Percentiles rank a stretch among this genome's conserved stretches.
These are phyloP conservation scores for Pterocles burchelli DNA, from an alignment of 2,113 vertebrate genomes.

Conservation along the genomic window DNA sequence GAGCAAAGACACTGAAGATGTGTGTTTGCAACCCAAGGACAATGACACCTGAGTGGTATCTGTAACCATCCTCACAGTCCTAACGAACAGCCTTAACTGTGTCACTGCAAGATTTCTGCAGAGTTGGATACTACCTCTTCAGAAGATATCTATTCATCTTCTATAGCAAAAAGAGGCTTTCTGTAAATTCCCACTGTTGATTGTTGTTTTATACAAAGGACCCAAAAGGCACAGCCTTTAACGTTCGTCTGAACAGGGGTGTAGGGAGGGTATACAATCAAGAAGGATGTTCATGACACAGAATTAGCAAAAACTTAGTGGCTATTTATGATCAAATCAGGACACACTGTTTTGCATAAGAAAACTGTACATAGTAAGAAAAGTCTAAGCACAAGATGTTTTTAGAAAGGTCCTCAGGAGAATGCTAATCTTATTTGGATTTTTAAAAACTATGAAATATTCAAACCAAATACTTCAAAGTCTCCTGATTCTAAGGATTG, in stretches of 20 bases:
- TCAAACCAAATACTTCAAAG: background rate
- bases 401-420: background rate
- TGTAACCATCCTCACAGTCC: background rate
- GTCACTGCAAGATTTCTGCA: background rate
- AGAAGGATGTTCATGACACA: background rate
- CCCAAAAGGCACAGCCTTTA: background rate
- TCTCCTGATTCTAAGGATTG: background rate
- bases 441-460: background rate
- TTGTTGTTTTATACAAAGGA: background rate
- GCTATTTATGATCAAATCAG: background rate
- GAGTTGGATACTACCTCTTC: background rate
- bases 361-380: background rate
- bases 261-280: background rate
- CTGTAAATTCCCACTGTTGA: background rate
- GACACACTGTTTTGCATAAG: background rate
- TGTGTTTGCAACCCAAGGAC: background rate
- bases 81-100: background rate
- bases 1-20: background rate
- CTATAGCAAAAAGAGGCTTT: background rate
- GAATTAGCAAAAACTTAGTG: background rate
- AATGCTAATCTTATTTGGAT: background rate
- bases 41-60: background rate
- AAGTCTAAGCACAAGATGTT: background rate
- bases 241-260: background rate
- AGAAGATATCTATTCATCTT: background rate